phyloP scores from a whole-genome alignment of 2,113 vertebrate species.

The Hyaena hyaena region DNA sequence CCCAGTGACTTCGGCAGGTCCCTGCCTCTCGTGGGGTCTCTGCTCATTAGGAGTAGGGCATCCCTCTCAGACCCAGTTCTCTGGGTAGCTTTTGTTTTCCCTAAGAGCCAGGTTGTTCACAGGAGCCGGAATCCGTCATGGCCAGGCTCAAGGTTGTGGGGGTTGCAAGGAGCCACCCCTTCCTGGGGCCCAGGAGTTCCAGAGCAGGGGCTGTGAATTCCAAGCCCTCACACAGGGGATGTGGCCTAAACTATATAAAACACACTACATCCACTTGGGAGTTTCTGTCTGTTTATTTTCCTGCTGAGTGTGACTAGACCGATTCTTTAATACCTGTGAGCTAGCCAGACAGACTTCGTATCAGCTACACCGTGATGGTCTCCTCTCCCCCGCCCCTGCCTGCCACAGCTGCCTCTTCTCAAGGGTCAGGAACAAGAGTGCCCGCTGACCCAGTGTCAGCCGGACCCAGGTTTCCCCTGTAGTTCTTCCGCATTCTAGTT shows the following conservation, averaged over 20 bases:
- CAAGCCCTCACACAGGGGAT: not conserved
- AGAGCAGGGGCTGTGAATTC: not conserved
- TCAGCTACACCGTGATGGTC: not conserved
- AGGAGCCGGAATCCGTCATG: not conserved
- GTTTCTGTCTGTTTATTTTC: slow-evolving; percentile 27
- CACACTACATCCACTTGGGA: not conserved
- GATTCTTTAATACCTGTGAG: not conserved
- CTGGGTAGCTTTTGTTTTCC: not conserved
- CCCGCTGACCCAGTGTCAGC: not conserved
- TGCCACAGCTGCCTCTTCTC: not conserved
- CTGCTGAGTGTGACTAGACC: not conserved
- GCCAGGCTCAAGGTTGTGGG: not conserved
- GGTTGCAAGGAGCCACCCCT: not conserved
- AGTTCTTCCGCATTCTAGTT: too few relatives aligned
- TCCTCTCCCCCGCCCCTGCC: not conserved
- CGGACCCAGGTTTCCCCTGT: not conserved
- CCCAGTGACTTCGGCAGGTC: not conserved
- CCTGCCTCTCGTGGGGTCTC: not conserved
- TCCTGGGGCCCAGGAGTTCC: not conserved
- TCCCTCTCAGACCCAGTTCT: not conserved
- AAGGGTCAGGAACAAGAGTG: too few relatives aligned
- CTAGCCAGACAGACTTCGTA: not conserved
- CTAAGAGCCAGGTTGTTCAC: not conserved
- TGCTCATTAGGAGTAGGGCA: not conserved
- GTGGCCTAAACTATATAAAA: not conserved